Conservation (phyloP, 2,797 vertebrate species). For the Channa striata region DNA sequence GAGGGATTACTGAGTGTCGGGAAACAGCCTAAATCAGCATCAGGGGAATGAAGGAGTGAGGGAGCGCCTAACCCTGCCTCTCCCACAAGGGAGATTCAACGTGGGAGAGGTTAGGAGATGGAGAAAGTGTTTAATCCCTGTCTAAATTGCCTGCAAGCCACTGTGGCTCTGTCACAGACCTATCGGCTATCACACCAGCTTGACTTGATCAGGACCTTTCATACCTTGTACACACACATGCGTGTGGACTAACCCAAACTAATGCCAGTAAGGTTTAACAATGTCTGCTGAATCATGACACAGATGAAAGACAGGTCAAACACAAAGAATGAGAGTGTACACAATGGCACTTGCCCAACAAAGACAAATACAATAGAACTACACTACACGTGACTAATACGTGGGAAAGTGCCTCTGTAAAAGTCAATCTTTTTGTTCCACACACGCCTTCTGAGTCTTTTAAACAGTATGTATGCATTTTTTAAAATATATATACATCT, state of each 20-base stretch:
- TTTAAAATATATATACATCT: conserved; percentile 8
- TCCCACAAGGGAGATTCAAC: conserved; percentile 22
- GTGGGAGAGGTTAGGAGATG: conserved; percentile 49
- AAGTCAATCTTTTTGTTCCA: conserved; percentile 10
- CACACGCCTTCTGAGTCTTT: conserved; percentile 1
- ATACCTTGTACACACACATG: conserved; percentile 45
- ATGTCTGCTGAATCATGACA: conserved; percentile 60
- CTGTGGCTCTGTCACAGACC: conserved; percentile 68
- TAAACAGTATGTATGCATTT: conserved; percentile 21
- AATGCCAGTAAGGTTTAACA: conserved; percentile 60
- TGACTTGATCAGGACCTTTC: conserved; percentile 69
- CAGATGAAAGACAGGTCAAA: conserved; percentile 57
- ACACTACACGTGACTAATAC: conserved; percentile 50
- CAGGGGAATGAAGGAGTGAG: conserved; percentile 42
- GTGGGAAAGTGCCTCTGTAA: conserved; percentile 17
- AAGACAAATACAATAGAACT: conserved; percentile 42
- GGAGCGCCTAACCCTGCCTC: background rate
- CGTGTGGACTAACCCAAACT: conserved; percentile 29
- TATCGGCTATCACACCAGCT: conserved; percentile 71
- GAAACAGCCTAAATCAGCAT: conserved; percentile 66
- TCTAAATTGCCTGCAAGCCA: conserved; percentile 68
- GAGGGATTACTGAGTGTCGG: conserved; percentile 70
- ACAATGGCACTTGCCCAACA: conserved; percentile 12
- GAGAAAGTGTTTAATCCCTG: conserved; percentile 68
- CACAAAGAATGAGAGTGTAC: conserved; percentile 34